phyloP scores from a whole-genome alignment of 2,113 vertebrate species.

The Pristiophorus japonicus region DNA sequence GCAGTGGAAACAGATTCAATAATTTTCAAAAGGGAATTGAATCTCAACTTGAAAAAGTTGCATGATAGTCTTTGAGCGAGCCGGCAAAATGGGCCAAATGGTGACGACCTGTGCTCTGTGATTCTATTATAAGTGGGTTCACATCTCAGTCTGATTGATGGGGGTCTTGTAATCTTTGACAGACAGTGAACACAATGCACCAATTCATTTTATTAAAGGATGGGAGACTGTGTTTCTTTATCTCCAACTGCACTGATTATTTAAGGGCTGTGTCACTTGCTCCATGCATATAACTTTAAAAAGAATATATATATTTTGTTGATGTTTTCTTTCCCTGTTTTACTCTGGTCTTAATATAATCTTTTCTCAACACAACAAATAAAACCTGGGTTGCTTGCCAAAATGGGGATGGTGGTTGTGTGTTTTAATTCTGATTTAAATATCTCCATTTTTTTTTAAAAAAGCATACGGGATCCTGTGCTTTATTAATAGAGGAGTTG shows the following conservation, averaged over 20 bases:
- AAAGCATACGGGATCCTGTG: not conserved
- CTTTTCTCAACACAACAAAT: not conserved
- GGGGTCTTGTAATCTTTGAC: not conserved
- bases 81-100: not conserved
- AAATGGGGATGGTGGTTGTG: not conserved
- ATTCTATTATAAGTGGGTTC: not conserved
- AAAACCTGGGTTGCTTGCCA: conserved; percentile 13
- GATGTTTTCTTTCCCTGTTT: not conserved
- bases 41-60: not conserved
- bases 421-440: not conserved
- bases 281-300: not conserved
- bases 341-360: not conserved
- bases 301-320: not conserved
- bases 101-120: not conserved
- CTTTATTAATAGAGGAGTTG: not conserved
- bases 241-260: not conserved
- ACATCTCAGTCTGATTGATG: not conserved
- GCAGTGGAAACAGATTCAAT: not conserved
- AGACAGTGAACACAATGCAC: not conserved
- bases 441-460: not conserved
- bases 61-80: not conserved
- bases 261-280: conserved; percentile 4
- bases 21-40: not conserved
- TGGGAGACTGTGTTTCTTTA: not conserved
- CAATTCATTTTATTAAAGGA: not conserved